Conservation (phyloP, 1,140 invertebrate species). For the Drosophila tsacasi region DNA sequence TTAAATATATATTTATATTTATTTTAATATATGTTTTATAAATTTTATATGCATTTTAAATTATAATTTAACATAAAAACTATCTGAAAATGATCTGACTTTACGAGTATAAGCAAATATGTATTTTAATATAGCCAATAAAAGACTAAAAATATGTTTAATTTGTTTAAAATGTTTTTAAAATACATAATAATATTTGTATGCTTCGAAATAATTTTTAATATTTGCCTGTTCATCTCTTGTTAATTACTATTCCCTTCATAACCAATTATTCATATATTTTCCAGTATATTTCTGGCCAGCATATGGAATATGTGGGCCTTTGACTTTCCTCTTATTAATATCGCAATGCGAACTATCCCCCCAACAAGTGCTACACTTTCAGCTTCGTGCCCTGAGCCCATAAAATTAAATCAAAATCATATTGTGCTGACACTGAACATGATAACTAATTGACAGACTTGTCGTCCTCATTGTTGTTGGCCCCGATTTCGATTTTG, state of each 20-base stretch:
- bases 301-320: conserved; percentile 43
- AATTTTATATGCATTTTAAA: too few relatives aligned
- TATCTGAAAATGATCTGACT: too few relatives aligned
- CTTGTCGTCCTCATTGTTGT: conserved; percentile 51
- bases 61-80: too few relatives aligned
- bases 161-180: neutral
- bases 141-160: neutral
- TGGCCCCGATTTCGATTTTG: conserved; percentile 29
- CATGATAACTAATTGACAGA: conserved; percentile 82
- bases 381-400: conserved; percentile 23
- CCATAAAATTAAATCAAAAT: conserved; percentile 79
- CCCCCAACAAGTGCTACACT: neutral
- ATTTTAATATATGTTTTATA: too few relatives aligned
- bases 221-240: neutral
- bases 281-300: conserved; percentile 20
- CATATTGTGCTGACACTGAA: conserved; percentile 73
- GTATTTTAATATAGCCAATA: too few relatives aligned
- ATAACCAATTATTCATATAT: conserved; percentile 37
- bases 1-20: neutral
- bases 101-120: too few relatives aligned
- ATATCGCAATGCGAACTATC: conserved; percentile 18
- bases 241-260: conserved; percentile 2
- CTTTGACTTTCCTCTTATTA: conserved; percentile 6
- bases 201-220: neutral
- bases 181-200: too few relatives aligned